phyloP scores from a whole-genome alignment of 1,140 invertebrate genomes.

The Lordiphosa mommai region DNA sequence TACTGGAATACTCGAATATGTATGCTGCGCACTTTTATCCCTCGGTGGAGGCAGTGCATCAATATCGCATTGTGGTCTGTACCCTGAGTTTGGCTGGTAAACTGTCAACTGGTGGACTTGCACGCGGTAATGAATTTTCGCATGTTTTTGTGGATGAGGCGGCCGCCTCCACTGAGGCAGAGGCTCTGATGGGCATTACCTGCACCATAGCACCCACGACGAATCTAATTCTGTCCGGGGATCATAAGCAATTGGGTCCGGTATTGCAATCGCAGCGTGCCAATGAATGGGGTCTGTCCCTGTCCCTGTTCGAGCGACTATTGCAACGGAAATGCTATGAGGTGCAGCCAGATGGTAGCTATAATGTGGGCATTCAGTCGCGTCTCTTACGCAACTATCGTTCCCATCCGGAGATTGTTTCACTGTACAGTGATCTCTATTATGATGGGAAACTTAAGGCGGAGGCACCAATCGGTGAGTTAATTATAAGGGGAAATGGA shows the following conservation, averaged over 20 bases:
- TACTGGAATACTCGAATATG: conserved; percentile 70
- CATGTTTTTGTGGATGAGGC: conserved; percentile 94
- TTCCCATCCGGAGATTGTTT: conserved; percentile 83
- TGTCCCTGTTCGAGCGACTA: conserved; percentile 83
- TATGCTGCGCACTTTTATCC: conserved; percentile 66
- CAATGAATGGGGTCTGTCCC: conserved; percentile 80
- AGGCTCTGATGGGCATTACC: conserved; percentile 85
- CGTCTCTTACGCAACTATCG: conserved; percentile 86
- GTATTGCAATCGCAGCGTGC: conserved; percentile 83
- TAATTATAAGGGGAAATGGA: too few species aligned
- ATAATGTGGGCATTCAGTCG: conserved; percentile 83
- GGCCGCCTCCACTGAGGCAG: conserved; percentile 90
- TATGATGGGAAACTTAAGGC: conserved; percentile 82
- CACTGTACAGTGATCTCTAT: conserved; percentile 84
- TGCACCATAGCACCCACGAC: conserved; percentile 70
- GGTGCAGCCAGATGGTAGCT: conserved; percentile 80
- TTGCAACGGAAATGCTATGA: conserved; percentile 80
- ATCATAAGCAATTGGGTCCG: conserved; percentile 91
- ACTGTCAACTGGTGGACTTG: conserved; percentile 84
- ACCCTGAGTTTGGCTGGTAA: conserved; percentile 80
- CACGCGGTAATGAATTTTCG: conserved; percentile 83
- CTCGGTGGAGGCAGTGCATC: conserved; percentile 55
- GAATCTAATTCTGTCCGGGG: conserved; percentile 88
- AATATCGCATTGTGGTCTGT: conserved; percentile 65
- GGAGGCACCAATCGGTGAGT: conserved; percentile 40